Conservation (phyloP, 1,140 invertebrate genomes). For the Eriosoma lanigerum region DNA sequence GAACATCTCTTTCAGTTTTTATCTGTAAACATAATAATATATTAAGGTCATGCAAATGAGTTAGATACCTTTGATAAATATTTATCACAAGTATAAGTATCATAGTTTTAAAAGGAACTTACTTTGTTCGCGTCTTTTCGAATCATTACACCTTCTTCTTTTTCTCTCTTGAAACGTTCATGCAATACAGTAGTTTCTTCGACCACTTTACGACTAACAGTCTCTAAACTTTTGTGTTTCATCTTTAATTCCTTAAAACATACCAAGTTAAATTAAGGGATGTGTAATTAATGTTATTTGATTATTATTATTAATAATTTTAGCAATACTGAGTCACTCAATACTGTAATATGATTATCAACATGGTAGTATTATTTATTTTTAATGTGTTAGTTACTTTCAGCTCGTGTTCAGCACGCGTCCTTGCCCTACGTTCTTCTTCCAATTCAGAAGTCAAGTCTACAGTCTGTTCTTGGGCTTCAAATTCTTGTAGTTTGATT, state of each 20-base stretch:
- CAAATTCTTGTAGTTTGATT: constrained; percentile 69
- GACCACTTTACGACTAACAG: constrained; percentile 67
- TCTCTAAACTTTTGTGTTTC: constrained; percentile 65
- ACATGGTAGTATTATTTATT: no score
- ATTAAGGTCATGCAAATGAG: no score
- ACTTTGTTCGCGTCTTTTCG: constrained; percentile 60
- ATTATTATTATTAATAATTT: no score
- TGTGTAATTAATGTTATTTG: no score
- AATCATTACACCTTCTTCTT: constrained; percentile 63
- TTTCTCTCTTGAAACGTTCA: constrained; percentile 64
- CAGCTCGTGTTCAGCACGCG: constrained; percentile 60
- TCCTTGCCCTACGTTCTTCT: constrained; percentile 61
- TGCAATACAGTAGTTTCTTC: constrained; percentile 66
- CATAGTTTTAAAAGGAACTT: constrained; percentile 24
- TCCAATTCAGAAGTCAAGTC: constrained; percentile 63
- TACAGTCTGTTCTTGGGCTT: constrained; percentile 66
- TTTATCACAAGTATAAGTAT: background rate
- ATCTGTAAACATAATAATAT: constrained; percentile 58
- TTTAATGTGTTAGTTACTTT: constrained; percentile 56
- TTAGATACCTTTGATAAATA: no score
- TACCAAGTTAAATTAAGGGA: no score
- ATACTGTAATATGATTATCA: no score
- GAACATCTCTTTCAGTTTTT: constrained; percentile 67
- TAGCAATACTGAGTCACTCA: no score
- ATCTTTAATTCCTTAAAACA: constrained; percentile 60